These are phyloP conservation scores for Stegodyphus mimosarum DNA, from an alignment of 1,140 invertebrate species.

Conservation along the genomic window DNA sequence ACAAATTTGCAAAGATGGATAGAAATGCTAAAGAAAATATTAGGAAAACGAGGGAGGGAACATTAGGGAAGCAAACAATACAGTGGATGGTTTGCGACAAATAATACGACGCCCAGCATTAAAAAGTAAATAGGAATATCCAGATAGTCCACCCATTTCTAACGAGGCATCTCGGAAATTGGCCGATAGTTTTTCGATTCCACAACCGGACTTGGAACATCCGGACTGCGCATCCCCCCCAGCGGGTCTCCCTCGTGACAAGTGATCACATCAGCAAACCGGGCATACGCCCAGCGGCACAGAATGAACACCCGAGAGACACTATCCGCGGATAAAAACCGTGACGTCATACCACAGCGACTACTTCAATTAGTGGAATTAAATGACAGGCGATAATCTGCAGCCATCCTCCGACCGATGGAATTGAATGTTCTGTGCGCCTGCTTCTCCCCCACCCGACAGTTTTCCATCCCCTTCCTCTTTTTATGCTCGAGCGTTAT, in stretches of 20 bases:
- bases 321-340: not conserved
- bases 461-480: not conserved
- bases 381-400: conserved; percentile 59
- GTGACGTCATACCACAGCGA: conserved; percentile 35
- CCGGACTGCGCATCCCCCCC: no score
- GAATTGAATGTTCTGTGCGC: conserved; percentile 30
- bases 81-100: no score
- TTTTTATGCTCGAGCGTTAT: conserved; percentile 6
- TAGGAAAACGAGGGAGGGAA: no score
- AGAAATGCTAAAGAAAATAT: no score
- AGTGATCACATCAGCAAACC: not conserved
- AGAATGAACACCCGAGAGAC: conserved; percentile 1
- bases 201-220: no score
- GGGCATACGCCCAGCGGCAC: conserved; percentile 3
- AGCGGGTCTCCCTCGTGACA: not conserved
- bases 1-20: no score
- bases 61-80: no score
- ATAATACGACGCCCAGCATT: no score
- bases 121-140: no score
- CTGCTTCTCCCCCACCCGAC: not conserved
- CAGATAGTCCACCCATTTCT: no score
- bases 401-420: conserved; percentile 16
- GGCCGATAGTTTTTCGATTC: no score
- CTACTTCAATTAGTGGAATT: conserved; percentile 58
- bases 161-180: no score